Evolutionary conservation across 2,113 vertebrate species (phyloP).

Genomic region (Argyrosomus japonicus): DNA sequence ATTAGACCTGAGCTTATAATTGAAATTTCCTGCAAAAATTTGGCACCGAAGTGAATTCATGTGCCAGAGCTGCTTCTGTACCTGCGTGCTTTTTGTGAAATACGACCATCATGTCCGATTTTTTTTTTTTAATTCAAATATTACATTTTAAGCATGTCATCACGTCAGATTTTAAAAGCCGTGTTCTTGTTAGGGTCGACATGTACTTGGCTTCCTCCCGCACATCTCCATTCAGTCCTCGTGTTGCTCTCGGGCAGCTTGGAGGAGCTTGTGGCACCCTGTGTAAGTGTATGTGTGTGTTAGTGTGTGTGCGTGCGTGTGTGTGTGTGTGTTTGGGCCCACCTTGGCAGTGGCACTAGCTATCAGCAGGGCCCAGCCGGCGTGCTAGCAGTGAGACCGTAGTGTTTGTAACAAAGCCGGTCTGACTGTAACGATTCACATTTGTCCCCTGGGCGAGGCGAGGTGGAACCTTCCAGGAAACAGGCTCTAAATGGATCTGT

Average conservation of each 20-base stretch:
- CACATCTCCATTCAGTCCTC: slow-evolving; percentile 51
- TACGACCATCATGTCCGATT: not conserved
- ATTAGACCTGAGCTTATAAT: slow-evolving; percentile 24
- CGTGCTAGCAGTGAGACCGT: slow-evolving; percentile 65
- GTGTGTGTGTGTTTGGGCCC: slow-evolving; percentile 56
- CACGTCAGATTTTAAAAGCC: slow-evolving; percentile 10
- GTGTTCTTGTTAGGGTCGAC: slow-evolving; percentile 54
- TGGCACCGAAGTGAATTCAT: not conserved
- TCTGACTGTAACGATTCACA: slow-evolving; percentile 68
- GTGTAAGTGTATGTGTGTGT: slow-evolving; percentile 27
- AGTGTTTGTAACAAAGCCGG: slow-evolving; percentile 70
- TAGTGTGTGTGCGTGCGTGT: no score
- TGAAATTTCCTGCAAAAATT: no score
- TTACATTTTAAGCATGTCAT: not conserved
- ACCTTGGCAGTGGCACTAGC: slow-evolving; percentile 72
- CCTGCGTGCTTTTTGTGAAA: not conserved
- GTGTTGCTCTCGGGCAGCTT: slow-evolving; percentile 55
- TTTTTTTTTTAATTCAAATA: not conserved
- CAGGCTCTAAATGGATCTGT: slow-evolving; percentile 43
- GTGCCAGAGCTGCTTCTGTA: not conserved
- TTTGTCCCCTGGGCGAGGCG: slow-evolving; percentile 68
- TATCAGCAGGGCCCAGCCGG: slow-evolving; percentile 78
- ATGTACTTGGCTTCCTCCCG: slow-evolving; percentile 67
- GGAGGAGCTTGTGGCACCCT: slow-evolving; percentile 60
- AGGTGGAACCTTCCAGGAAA: slow-evolving; percentile 75